Evolutionary conservation across 1,140 invertebrate genomes (phyloP).

Genomic region (Trypoxylus dichotomus): DNA sequence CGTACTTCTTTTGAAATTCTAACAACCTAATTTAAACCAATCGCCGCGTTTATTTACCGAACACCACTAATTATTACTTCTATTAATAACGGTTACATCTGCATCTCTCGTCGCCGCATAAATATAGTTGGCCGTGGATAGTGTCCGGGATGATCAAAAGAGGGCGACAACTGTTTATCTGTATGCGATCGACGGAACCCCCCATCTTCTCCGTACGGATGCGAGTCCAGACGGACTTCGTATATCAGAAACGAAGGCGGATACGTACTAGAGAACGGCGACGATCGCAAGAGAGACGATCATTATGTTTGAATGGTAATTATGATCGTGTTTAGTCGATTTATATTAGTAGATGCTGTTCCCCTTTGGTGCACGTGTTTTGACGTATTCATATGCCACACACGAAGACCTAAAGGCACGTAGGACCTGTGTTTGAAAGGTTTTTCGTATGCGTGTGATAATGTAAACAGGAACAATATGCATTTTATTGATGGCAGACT

Average conservation of each 20-base stretch:
- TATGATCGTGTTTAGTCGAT: background rate
- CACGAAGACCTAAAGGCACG: background rate
- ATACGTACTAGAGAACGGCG: background rate
- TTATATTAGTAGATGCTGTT: background rate
- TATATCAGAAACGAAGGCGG: background rate
- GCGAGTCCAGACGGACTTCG: background rate
- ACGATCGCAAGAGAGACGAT: background rate
- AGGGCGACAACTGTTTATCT: slow-evolving; percentile 1
- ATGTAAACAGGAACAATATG: slow-evolving; percentile 15
- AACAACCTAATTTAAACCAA: slow-evolving; percentile 19
- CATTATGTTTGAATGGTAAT: background rate
- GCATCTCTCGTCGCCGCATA: background rate
- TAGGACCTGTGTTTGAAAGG: background rate
- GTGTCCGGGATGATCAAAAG: background rate
- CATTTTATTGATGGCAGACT: background rate
- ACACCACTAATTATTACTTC: slow-evolving; percentile 12
- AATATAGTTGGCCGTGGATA: background rate
- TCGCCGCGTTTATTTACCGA: background rate
- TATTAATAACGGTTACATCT: slow-evolving; percentile 9
- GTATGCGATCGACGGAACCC: slow-evolving; percentile 24
- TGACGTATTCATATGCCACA: slow-evolving; percentile 17
- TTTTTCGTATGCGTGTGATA: background rate
- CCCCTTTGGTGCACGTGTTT: background rate
- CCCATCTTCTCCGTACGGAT: too few relatives aligned
- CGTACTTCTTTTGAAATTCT: slow-evolving; percentile 1